Percentiles rank a stretch among this genome's conserved stretches.
phyloP scores from a whole-genome alignment of 1,140 invertebrate genomes.

The Yoshiicerus persimilis region DNA sequence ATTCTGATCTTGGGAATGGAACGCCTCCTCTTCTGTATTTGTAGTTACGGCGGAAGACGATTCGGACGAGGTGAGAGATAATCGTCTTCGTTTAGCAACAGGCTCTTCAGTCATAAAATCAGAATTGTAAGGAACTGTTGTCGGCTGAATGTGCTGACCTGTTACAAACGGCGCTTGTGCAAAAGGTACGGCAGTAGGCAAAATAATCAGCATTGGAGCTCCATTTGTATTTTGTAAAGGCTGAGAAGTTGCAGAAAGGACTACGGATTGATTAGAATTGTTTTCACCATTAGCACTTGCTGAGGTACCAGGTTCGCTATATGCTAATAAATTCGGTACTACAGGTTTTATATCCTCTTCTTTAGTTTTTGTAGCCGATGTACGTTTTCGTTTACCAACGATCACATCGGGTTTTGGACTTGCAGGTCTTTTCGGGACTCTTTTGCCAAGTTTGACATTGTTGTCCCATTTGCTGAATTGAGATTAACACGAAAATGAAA shows the following conservation, averaged over 20 bases:
- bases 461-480: not conserved
- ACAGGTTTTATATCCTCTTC: not conserved
- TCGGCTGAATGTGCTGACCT: not conserved
- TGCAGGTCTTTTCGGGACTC: not conserved
- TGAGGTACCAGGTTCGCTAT: not conserved
- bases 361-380: not conserved
- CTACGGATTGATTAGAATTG: not conserved
- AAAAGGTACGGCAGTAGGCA: not conserved
- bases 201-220: not conserved
- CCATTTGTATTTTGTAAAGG: not conserved
- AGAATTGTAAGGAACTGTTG: not conserved
- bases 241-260: not conserved
- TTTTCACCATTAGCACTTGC: not conserved
- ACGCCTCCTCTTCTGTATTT: not conserved
- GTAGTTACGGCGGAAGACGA: not conserved
- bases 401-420: not conserved
- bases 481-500: too few relatives aligned
- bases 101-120: not conserved
- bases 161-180: not conserved
- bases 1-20: conserved; percentile 52
- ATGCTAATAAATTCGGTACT: not conserved
- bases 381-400: not conserved
- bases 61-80: not conserved
- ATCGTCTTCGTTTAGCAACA: not conserved
- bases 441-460: not conserved